Conservation (phyloP, 1,140 invertebrate species). For the Drosophila ironensis region DNA sequence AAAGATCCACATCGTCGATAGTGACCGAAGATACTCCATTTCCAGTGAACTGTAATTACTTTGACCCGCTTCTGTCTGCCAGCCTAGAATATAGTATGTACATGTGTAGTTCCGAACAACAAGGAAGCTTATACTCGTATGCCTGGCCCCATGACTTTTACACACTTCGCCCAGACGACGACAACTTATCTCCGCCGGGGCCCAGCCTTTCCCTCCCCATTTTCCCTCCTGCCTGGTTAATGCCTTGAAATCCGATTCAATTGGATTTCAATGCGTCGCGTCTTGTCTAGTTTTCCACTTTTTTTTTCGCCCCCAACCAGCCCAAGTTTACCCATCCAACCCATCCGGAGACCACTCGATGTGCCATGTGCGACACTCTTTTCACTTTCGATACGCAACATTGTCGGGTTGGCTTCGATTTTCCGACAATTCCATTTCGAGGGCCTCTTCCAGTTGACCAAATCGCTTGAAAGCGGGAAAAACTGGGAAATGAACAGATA, state of each 20-base stretch:
- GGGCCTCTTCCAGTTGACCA: conserved; percentile 49
- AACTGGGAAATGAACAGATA: conserved; percentile 46
- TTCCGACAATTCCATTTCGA: conserved; percentile 20
- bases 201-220: neutral
- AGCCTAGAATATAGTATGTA: neutral
- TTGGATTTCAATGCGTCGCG: conserved; percentile 62
- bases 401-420: conserved; percentile 36
- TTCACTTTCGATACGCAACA: conserved; percentile 76
- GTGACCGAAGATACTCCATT: conserved; percentile 27
- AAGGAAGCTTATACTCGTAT: conserved; percentile 26
- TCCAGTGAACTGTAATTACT: conserved; percentile 67
- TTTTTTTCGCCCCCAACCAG: too few species aligned
- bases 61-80: conserved; percentile 69
- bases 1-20: conserved; percentile 15
- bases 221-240: conserved; percentile 27
- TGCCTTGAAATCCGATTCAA: conserved; percentile 75
- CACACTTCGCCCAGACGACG: conserved; percentile 30
- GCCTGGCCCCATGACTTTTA: conserved; percentile 27
- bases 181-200: conserved; percentile 28
- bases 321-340: neutral
- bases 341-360: neutral
- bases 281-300: neutral
- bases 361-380: conserved; percentile 57
- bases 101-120: too few species aligned
- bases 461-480: conserved; percentile 11